These are phyloP conservation scores for Cybosia mesomella DNA, from an alignment of 2,888 invertebrate genomes.

Conservation along the genomic window DNA sequence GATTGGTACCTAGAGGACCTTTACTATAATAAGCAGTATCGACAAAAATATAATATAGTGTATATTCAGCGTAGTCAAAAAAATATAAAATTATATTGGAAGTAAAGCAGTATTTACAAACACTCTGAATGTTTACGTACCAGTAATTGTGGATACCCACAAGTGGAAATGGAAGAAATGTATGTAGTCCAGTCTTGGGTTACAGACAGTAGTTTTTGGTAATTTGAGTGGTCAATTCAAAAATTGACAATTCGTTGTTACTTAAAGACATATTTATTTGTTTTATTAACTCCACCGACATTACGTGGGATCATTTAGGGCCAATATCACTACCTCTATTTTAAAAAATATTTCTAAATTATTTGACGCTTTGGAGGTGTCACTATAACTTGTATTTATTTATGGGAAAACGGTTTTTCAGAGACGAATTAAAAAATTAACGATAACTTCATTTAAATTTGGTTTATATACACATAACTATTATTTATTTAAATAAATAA, in stretches of 20 bases:
- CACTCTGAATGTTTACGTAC: neutral
- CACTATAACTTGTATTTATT: neutral
- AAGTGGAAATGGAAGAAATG: neutral
- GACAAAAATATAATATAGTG: slow-evolving; percentile 21
- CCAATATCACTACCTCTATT: slow-evolving; percentile 35
- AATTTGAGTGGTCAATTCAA: slow-evolving; percentile 12
- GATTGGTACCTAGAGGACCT: slow-evolving; percentile 58
- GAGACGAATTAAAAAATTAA: neutral
- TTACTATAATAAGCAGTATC: slow-evolving; percentile 46
- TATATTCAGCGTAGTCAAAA: slow-evolving; percentile 39
- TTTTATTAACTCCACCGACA: slow-evolving; percentile 58
- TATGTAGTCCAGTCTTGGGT: slow-evolving; percentile 30
- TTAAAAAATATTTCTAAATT: neutral
- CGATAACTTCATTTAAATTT: neutral
- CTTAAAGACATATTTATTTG: slow-evolving; percentile 47
- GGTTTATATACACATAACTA: neutral
- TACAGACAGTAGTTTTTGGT: slow-evolving; percentile 44
- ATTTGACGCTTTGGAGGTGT: too few species aligned
- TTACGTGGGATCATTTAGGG: slow-evolving; percentile 55
- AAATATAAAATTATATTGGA: slow-evolving; percentile 23
- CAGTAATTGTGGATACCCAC: neutral
- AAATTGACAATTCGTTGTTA: slow-evolving; percentile 59
- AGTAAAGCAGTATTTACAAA: neutral
- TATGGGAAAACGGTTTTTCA: neutral
- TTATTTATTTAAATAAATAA: neutral